Conservation (phyloP, 2,888 invertebrate species). For the Tetranychus truncatus region DNA sequence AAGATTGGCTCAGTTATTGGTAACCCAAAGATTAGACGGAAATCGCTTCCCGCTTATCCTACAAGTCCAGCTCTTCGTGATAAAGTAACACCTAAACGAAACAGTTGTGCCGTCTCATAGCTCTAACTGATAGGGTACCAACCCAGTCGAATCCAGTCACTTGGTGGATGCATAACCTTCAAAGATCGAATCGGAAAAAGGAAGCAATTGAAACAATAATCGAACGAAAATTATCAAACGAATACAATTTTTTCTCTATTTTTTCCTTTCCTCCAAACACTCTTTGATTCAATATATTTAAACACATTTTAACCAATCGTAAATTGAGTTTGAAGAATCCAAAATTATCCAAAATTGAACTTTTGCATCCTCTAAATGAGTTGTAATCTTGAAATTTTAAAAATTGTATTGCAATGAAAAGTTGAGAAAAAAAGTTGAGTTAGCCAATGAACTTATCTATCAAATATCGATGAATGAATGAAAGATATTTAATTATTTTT, state of each 20-base stretch:
- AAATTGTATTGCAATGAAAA: too few species aligned
- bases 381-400: too few species aligned
- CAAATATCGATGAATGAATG: too few species aligned
- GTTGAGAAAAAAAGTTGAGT: too few species aligned
- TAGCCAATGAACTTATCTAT: too few species aligned
- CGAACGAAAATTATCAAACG: not conserved
- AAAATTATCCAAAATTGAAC: too few species aligned
- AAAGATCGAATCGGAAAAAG: not conserved
- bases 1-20: conserved; percentile 21
- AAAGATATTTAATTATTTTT: too few species aligned
- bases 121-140: not conserved
- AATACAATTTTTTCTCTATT: not conserved
- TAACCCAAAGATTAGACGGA: conserved; percentile 19
- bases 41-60: conserved; percentile 23
- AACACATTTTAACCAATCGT: too few species aligned
- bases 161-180: not conserved
- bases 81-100: conserved; percentile 20
- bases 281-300: too few species aligned
- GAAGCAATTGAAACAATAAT: not conserved
- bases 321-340: too few species aligned
- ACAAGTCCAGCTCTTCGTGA: conserved; percentile 19
- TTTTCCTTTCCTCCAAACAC: not conserved
- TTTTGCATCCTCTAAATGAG: too few species aligned
- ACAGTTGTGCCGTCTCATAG: conserved; percentile 26
- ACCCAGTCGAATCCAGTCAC: too few species aligned